Base-by-base conservation (phyloP, 2,113 vertebrate species). In the Xiphias gladius region DNA sequence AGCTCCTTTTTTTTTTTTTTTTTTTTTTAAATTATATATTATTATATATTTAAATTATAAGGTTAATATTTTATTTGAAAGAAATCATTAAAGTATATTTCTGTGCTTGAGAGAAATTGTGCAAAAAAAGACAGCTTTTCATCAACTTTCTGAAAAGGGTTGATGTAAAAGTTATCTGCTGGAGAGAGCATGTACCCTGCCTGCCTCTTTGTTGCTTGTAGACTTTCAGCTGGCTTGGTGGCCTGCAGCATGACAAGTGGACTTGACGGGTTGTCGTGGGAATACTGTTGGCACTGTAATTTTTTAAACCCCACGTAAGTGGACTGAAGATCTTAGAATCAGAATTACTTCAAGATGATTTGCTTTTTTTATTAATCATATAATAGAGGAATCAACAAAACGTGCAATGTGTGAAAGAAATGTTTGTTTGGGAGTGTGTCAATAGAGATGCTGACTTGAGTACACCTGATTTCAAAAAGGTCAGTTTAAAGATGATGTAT, bases 381-480 rank as follows among this genome's bases (percentile, higher is more conserved):
- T 32, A 37, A 80, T 7, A 28, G 39, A 59, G 5, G 80, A 74
- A 62, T 77, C 14, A 46, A 69, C 16, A 76, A 87, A 55, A 71
- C 78, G 90, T 90, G 87, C 91, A 90, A 88, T 89, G 50, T 32
- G 24, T n/a, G 19, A 73, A 75, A 28, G 17, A 54, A 37, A 77
- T 80, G 68, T 86, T 76, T 50, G 82, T 87, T 64, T 85, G 43
- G 28, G 73, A 70, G 24, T 62, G 73, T 73, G 86, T 79, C 57
- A 26, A 30, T 79, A 16, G 50, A 67, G 63, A 48, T 54, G 5
- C n/a, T 41, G 68, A 77, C 10, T n/a, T 69, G 46, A 79, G 32
- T 46, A 20, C 22, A 55, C 8, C 73, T 58, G 30, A 71, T 57
- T 58, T 59, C 41, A 43, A 32, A 30, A 50, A 32, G 41, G 22